A percentile compares a stretch with the other conserved stretches of the same genome.
Evolutionary conservation across 2,888 invertebrate genomes (phyloP).

Genomic region (Orgyia antiqua): DNA sequence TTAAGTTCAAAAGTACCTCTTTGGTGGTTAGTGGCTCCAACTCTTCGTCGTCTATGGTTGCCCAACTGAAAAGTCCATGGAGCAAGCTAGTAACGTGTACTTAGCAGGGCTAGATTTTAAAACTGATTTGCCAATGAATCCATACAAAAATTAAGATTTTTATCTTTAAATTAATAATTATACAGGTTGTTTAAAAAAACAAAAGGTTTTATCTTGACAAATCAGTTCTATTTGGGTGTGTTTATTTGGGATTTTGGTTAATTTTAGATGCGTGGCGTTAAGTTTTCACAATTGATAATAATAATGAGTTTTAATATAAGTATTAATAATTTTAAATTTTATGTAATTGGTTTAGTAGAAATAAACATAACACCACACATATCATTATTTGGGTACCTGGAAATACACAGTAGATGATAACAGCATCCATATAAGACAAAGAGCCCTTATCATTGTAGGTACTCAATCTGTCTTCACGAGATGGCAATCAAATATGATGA

Average conservation of each 20-base stretch:
- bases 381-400: conserved; percentile 63
- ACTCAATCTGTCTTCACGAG: conserved; percentile 42
- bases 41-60: conserved; percentile 45
- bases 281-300: conserved; percentile 1
- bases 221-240: conserved; percentile 39
- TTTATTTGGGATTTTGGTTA: conserved; percentile 37
- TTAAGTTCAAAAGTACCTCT: conserved; percentile 73
- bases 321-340: background rate
- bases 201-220: conserved; percentile 28
- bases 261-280: conserved; percentile 39
- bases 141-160: too few relatives aligned
- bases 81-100: conserved; percentile 62
- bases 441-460: conserved; percentile 41
- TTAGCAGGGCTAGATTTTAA: conserved; percentile 31
- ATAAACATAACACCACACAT: conserved; percentile 51
- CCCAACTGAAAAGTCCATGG: conserved; percentile 76
- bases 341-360: too few relatives aligned
- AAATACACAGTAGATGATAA: conserved; percentile 66
- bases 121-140: conserved; percentile 33
- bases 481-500: conserved; percentile 30
- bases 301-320: background rate
- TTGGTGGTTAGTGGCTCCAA: conserved; percentile 29
- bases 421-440: conserved; percentile 49
- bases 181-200: background rate
- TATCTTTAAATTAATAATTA: too few relatives aligned